A percentile compares a stretch with the other conserved stretches of the same genome.
phyloP scores from a whole-genome alignment of 2,888 invertebrate genomes.

The Glyphotaelius pellucidus region DNA sequence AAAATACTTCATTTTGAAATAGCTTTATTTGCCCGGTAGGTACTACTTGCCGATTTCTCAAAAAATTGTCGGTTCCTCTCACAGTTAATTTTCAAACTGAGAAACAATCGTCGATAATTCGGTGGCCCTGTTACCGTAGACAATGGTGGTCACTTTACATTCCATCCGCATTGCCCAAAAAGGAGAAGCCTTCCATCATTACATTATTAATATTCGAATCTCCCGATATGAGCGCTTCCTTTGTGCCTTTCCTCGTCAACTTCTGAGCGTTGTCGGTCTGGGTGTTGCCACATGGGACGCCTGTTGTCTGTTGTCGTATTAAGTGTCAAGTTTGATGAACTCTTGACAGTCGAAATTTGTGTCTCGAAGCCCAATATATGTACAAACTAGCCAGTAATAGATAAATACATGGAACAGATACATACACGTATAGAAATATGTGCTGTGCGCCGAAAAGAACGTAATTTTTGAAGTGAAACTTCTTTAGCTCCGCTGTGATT shows the following conservation, averaged over 20 bases:
- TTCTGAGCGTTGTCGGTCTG: too few species aligned
- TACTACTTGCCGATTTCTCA: too few species aligned
- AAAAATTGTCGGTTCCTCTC: too few species aligned
- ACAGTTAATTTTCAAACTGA: not conserved
- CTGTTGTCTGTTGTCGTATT: not conserved
- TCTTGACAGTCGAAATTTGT: not conserved
- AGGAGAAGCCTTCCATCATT: not conserved
- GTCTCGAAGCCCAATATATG: not conserved
- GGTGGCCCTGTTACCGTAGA: not conserved
- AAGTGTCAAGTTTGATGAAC: not conserved
- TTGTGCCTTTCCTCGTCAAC: too few species aligned
- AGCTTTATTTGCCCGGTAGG: too few species aligned
- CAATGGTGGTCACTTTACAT: not conserved
- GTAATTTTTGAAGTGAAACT: too few species aligned
- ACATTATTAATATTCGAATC: not conserved
- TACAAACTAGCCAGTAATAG: not conserved
- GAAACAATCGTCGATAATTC: not conserved
- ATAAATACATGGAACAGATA: too few species aligned
- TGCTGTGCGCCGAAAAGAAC: too few species aligned
- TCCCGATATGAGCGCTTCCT: not conserved
- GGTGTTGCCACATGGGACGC: too few species aligned
- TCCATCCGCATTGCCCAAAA: not conserved
- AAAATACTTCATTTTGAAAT: too few species aligned
- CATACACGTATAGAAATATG: too few species aligned
- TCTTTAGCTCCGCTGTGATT: too few species aligned